A percentile compares a stretch with the other conserved stretches of the same genome.
phyloP scores from a whole-genome alignment of 2,797 vertebrate species.

The Falco peregrinus region DNA sequence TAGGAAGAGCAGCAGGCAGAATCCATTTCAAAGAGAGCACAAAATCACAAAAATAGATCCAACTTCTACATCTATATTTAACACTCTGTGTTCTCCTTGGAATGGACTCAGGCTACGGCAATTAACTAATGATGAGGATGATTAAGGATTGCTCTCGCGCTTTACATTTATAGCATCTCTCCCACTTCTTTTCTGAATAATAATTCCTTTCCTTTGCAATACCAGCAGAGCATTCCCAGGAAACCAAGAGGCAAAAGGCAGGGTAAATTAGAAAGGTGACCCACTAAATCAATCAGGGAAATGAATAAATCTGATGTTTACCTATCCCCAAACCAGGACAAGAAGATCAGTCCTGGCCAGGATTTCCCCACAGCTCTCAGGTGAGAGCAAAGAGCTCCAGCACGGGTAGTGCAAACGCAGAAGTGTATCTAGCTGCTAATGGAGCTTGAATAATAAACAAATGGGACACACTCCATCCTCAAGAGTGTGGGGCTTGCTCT shows the following conservation, averaged over 20 bases:
- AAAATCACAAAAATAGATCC: constrained; percentile 23
- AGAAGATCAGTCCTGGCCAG: neutral
- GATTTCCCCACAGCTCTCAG: neutral
- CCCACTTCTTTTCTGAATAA: constrained; percentile 39
- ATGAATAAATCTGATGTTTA: neutral
- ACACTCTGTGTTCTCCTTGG: constrained; percentile 28
- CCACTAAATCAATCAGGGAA: neutral
- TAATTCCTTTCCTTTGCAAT: neutral
- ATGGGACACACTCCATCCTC: neutral
- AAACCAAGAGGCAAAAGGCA: neutral
- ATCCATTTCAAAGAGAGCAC: neutral
- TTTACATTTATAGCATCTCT: constrained; percentile 27
- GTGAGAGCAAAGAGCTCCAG: neutral
- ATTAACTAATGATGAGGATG: constrained; percentile 50
- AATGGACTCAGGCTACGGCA: constrained; percentile 15
- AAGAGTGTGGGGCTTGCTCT: neutral
- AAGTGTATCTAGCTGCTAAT: neutral
- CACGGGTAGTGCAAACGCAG: neutral
- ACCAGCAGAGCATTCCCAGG: neutral
- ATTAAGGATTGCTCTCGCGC: constrained; percentile 47
- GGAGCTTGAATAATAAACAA: neutral
- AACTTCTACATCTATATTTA: constrained; percentile 39
- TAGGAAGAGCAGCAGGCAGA: neutral
- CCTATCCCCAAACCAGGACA: neutral
- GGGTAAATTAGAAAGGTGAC: neutral